Conservation (phyloP, 2,797 vertebrate genomes). For the Picus viridis region DNA sequence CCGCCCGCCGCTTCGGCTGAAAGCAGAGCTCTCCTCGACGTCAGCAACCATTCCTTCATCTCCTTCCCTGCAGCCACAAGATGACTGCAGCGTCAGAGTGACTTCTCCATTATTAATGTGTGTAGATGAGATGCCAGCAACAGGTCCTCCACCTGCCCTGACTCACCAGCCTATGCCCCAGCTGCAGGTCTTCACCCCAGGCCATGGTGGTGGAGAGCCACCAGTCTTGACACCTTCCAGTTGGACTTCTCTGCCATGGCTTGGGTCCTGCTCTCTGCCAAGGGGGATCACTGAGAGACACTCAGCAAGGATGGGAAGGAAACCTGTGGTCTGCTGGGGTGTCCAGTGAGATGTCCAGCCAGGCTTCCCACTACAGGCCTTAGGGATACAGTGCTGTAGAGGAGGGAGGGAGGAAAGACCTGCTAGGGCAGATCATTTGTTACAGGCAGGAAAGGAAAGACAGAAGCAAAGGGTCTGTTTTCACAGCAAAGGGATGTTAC, state of each 20-base stretch:
- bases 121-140: not conserved
- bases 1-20: fast-evolving
- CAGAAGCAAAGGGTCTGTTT: not conserved
- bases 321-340: not conserved
- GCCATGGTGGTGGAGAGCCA: not conserved
- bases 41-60: constrained; percentile 27
- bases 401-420: not conserved
- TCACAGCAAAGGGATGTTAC: not conserved
- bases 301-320: not conserved
- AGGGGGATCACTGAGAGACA: not conserved
- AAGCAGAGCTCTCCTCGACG: not conserved
- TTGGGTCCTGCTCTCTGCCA: not conserved
- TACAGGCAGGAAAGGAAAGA: not conserved
- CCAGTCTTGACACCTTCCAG: not conserved
- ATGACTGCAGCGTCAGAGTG: not conserved
- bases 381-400: fast-evolving
- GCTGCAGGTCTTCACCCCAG: not conserved
- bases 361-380: not conserved
- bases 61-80: not conserved
- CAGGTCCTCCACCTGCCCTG: not conserved
- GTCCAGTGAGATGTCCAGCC: not conserved
- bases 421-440: not conserved
- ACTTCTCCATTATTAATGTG: not conserved
- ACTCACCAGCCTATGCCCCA: not conserved
- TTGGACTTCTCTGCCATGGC: not conserved